These are phyloP conservation scores for Podarcis lilfordi DNA, from an alignment of 2,797 vertebrate genomes.

Conservation along the genomic window DNA sequence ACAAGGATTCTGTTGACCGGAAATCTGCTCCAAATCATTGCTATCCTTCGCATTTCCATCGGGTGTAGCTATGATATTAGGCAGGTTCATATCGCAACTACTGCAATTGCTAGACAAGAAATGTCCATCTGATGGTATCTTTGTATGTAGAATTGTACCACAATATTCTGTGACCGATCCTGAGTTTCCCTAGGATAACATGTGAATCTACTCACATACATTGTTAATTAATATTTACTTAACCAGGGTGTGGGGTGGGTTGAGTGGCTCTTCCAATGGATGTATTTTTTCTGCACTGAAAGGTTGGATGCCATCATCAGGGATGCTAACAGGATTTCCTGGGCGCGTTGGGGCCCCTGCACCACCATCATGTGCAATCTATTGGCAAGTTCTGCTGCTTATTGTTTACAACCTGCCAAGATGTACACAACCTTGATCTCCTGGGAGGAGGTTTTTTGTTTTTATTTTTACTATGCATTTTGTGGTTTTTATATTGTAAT, in stretches of 20 bases:
- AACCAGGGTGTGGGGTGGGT: slow-evolving; percentile 11
- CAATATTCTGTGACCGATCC: fast-evolving
- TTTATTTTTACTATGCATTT: too few relatives aligned
- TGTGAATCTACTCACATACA: slow-evolving; percentile 37
- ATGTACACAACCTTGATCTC: too few relatives aligned
- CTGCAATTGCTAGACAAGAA: slow-evolving; percentile 36
- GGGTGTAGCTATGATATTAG: slow-evolving; percentile 78
- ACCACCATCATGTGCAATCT: too few relatives aligned
- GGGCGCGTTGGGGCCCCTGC: fast-evolving
- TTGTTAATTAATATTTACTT: slow-evolving; percentile 6
- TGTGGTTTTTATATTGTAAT: too few relatives aligned
- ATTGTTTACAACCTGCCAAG: too few relatives aligned
- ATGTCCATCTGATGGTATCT: slow-evolving; percentile 25
- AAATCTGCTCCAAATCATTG: slow-evolving; percentile 56
- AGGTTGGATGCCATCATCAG: slow-evolving; percentile 30
- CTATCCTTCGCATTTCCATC: slow-evolving; percentile 74
- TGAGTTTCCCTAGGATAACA: background rate
- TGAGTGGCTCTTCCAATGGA: slow-evolving; percentile 14
- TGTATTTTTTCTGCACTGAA: slow-evolving; percentile 38
- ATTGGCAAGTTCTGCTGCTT: too few relatives aligned
- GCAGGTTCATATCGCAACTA: slow-evolving; percentile 52
- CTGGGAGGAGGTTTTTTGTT: too few relatives aligned
- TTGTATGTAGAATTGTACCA: slow-evolving; percentile 43
- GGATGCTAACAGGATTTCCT: slow-evolving; percentile 23
- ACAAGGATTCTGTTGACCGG: fast-evolving